Evolutionary conservation across 1,140 invertebrate species (phyloP).

Genomic region (Eupeodes corollae): DNA sequence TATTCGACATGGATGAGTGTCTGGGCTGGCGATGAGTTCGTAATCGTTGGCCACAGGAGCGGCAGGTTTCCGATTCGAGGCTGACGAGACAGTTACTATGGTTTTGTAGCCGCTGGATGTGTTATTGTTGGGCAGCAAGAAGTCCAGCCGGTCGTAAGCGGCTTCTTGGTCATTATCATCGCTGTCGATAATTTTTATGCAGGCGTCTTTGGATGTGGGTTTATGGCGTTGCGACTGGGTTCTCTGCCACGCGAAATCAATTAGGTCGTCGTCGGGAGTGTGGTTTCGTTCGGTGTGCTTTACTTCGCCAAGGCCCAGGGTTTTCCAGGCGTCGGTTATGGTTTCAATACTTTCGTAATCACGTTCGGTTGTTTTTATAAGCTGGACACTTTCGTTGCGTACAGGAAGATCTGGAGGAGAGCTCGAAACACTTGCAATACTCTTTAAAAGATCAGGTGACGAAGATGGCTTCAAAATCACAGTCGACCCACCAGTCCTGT

Average conservation of each 20-base stretch:
- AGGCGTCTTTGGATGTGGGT: conserved; percentile 15
- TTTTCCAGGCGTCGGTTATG: conserved; percentile 61
- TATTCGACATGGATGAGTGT: conserved; percentile 50
- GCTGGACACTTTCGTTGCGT: conserved; percentile 21
- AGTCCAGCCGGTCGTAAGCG: conserved; percentile 66
- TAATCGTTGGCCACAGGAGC: conserved; percentile 27
- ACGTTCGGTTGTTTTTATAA: conserved; percentile 10
- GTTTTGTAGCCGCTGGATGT: conserved; percentile 55
- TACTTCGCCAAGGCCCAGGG: conserved; percentile 57
- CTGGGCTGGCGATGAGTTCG: conserved; percentile 30
- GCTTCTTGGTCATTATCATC: conserved; percentile 25
- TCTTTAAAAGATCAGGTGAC: neutral
- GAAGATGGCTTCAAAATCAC: conserved; percentile 27
- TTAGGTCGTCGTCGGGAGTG: conserved; percentile 26
- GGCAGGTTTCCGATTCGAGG: conserved; percentile 18
- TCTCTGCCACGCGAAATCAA: conserved; percentile 25
- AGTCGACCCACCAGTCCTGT: conserved; percentile 15
- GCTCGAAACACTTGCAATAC: neutral
- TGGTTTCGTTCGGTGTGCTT: conserved; percentile 47
- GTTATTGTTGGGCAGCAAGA: conserved; percentile 62
- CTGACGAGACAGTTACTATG: conserved; percentile 43
- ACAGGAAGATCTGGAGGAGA: conserved; percentile 24
- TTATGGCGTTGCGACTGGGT: conserved; percentile 35
- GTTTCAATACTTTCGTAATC: conserved; percentile 36
- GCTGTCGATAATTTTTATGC: conserved; percentile 8